Conservation (phyloP, 2,113 vertebrate species). For the Laticauda colubrina region DNA sequence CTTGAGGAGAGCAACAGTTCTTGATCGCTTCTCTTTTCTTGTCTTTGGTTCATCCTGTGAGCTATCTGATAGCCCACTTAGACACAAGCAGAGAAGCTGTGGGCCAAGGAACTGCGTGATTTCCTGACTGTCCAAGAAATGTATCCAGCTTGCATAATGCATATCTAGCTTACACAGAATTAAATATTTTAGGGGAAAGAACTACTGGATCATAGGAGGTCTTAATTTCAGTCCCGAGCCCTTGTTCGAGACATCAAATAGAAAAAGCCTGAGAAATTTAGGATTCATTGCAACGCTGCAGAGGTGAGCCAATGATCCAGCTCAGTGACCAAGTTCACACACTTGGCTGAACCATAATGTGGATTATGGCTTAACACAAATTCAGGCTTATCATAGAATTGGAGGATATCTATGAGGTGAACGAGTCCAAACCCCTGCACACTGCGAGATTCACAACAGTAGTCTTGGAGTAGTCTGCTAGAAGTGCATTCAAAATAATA, state of each 20-base stretch:
- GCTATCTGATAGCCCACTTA: not conserved
- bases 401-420: not conserved
- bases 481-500: not conserved
- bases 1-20: not conserved
- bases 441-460: not conserved
- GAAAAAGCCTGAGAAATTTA: not conserved
- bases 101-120: not conserved
- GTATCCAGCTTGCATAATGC: not conserved
- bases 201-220: not conserved
- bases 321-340: not conserved
- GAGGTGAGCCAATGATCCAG: not conserved
- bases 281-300: not conserved
- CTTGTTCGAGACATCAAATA: not conserved
- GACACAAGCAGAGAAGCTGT: not conserved
- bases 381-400: not conserved
- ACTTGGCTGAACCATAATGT: not conserved
- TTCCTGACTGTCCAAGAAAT: not conserved
- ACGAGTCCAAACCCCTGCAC: not conserved
- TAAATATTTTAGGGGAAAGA: not conserved
- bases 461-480: not conserved
- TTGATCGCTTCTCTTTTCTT: not conserved
- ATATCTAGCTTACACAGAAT: not conserved
- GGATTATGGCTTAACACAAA: not conserved
- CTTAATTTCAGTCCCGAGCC: not conserved
- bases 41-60: not conserved